Percentiles rank a stretch among this genome's conserved stretches.
Evolutionary conservation across 2,113 vertebrate genomes (phyloP).

Genomic region (Scomber japonicus): DNA sequence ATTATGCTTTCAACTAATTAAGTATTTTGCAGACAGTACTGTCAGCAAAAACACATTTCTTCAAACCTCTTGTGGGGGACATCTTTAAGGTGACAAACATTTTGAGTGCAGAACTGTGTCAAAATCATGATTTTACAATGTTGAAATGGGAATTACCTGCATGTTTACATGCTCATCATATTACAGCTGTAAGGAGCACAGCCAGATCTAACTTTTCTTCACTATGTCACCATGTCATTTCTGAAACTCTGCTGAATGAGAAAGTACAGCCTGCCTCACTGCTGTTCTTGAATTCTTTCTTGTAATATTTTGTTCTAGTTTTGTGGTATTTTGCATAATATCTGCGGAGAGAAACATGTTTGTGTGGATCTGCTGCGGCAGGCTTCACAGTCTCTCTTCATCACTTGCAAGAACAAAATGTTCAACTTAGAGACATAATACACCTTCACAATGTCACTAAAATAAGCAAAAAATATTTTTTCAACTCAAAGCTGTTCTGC

Average conservation of each 20-base stretch:
- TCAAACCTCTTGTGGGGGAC: neutral
- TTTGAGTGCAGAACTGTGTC: neutral
- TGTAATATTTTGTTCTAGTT: neutral
- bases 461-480: constrained; percentile 11
- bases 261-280: neutral
- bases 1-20: constrained; percentile 38
- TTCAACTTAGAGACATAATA: neutral
- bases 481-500: constrained; percentile 8
- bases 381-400: neutral
- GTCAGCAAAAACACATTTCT: constrained; percentile 28
- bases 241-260: neutral
- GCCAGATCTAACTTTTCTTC: neutral
- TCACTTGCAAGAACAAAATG: neutral
- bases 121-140: neutral
- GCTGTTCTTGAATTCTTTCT: neutral
- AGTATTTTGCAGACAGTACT: constrained; percentile 27
- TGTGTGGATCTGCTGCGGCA: neutral
- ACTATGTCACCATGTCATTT: neutral
- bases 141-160: neutral
- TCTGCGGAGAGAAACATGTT: neutral
- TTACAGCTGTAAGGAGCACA: neutral
- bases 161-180: neutral
- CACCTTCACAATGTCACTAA: constrained; percentile 33
- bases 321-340: constrained; percentile 1
- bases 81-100: constrained; percentile 12